Evolutionary conservation across 2,797 vertebrate species (phyloP), one percentile per base, ranked within the genome.

Genomic region (Distichodus sexfasciatus): DNA sequence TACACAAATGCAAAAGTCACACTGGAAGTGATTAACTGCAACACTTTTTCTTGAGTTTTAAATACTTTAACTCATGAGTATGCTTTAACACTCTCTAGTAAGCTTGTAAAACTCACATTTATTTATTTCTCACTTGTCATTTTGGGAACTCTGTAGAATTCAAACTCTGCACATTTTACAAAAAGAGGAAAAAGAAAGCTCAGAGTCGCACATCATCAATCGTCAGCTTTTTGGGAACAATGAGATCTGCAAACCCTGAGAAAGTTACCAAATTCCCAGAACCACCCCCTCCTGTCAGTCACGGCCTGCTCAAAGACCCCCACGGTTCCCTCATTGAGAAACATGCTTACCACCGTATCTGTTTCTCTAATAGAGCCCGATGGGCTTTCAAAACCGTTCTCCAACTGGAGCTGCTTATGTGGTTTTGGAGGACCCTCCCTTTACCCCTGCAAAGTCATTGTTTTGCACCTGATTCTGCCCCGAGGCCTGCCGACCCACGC

Each of bases 161-260:
- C 62, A 66, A 38, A 78, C 50, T 51, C 21, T 48, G 46, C 46
- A 48, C 10, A n/a, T 29, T 29, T 28, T 29, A n/a, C 3, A 14
- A 29, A 14, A 2, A 14, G 14, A 12, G 23, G 24, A 26, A 24
- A 12, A 57, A 38, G 14, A 4, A 17, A 38, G 54, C 23, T 40
- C 17, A 21, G 17, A 19, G 21, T 46, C 35, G 8, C 2, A 19
- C 36, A 41, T 53, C 26, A 31, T 53, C n/a, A 53, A 29, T 29
- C n/a, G 24, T 50, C 4, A 36, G 17, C 19, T 58, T 6, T 28
- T 38, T 36, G 41, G 36, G 55, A 72, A 62, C 66, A 79, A 74
- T 75, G 61, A 41, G 6, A n/a, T 58, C 35, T 40, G 55, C 55
- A 40, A 14, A 26, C 15, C 23, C 9, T 40, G 5, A 58, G 50